These are phyloP conservation scores for Eira barbara DNA, from an alignment of 2,113 vertebrate species.

Conservation along the genomic window DNA sequence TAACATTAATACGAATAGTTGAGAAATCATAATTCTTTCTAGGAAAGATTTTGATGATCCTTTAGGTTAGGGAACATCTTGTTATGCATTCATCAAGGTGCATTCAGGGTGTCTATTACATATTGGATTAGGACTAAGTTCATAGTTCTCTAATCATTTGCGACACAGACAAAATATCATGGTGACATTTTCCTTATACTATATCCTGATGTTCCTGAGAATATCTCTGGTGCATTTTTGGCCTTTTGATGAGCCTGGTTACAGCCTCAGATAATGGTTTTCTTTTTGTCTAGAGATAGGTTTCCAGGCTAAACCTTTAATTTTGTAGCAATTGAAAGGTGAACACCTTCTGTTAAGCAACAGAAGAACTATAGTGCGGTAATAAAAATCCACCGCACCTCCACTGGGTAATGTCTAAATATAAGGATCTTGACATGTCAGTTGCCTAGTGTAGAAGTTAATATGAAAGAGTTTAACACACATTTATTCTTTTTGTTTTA, in stretches of 20 bases:
- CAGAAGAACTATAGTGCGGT: slow-evolving; percentile 18
- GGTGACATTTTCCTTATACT: slow-evolving; percentile 41
- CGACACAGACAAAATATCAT: neutral
- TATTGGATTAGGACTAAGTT: neutral
- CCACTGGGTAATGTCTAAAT: slow-evolving; percentile 33
- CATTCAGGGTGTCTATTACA: neutral
- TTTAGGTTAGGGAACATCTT: neutral
- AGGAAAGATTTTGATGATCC: neutral
- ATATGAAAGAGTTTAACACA: slow-evolving; percentile 57
- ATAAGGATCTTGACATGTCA: slow-evolving; percentile 47
- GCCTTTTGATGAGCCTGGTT: slow-evolving; percentile 35
- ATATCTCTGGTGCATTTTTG: slow-evolving; percentile 18
- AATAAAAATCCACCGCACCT: slow-evolving; percentile 39
- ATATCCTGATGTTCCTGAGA: neutral
- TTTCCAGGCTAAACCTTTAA: slow-evolving; percentile 55
- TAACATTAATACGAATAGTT: neutral
- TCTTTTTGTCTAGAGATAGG: slow-evolving; percentile 35
- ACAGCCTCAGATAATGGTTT: slow-evolving; percentile 32
- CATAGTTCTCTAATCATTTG: neutral
- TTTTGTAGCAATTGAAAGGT: slow-evolving; percentile 70
- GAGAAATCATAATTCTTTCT: neutral
- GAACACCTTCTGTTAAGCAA: slow-evolving; percentile 59
- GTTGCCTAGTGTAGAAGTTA: slow-evolving; percentile 61
- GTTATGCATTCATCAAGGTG: neutral
- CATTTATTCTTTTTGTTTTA: slow-evolving; percentile 58